Conservation (phyloP, 2,113 vertebrate species). For the Opisthocomus hoazin region DNA sequence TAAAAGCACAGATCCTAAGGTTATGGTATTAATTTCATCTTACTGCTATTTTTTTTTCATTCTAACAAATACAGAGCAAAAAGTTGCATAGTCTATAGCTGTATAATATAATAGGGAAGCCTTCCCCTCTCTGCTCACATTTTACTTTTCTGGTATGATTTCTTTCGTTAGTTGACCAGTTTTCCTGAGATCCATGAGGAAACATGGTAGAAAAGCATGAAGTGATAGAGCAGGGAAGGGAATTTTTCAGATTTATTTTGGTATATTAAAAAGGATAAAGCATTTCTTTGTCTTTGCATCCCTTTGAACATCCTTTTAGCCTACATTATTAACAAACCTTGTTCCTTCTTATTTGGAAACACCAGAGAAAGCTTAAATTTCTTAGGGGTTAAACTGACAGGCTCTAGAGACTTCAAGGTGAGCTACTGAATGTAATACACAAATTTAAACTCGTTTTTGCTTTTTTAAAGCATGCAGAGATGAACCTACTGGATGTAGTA, state of each 20-base stretch:
- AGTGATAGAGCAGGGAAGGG: background rate
- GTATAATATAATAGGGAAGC: rapidly evolving
- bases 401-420: background rate
- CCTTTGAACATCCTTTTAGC: background rate
- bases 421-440: background rate
- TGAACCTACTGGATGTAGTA: background rate
- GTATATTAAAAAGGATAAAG: background rate
- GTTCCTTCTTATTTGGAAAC: background rate
- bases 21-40: background rate
- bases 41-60: background rate
- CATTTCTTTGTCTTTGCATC: background rate
- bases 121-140: background rate
- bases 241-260: background rate
- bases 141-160: background rate
- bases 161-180: background rate
- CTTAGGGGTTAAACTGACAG: background rate
- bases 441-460: background rate
- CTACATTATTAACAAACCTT: background rate
- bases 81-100: rapidly evolving
- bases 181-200: background rate
- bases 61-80: background rate
- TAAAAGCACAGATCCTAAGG: background rate
- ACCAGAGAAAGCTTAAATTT: background rate
- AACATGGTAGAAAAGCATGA: background rate
- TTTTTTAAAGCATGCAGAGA: background rate